Evolutionary conservation across 2,797 vertebrate species (phyloP), one percentile per base, ranked within the genome.

Genomic region (Parauchenoglanis punctatus): DNA sequence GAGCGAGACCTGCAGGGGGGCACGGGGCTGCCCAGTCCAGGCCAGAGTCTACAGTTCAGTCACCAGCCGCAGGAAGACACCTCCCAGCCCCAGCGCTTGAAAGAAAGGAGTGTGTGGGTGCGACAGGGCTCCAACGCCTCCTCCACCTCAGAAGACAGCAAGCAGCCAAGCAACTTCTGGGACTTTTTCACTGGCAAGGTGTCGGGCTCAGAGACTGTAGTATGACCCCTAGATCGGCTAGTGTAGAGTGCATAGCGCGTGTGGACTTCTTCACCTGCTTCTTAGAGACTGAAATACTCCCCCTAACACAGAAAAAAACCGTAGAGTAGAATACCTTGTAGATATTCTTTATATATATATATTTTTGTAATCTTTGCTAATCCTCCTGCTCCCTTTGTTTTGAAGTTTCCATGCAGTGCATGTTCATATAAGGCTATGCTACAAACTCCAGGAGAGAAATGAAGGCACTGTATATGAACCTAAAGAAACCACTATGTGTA

Each of bases 181-280:
- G 96, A 96, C 94, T 96, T 96, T 90, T 96, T 96, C 94, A 95
- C 95, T 0, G 95, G 96, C 87, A 96, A 96, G 89, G 92, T 93
- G 18, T 95, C 95, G 0, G 49, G 95, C 76, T 96, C 96, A 0
- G 96, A 96, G 93, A 96, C 96, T 4, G 91, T 96, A 92, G 96
- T 96, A 93, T 96, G 95, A 96, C 78, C 75, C 49, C 46, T 83
- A 81, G 86, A 65, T 72, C 20, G 46, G n/a, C 25, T 76, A 31
- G 44, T 80, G 65, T 76, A 85, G 87, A 87, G 49, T 52, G 59
- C 4, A 67, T 59, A 80, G 65, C 25, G 28, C 28, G 10, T 28
- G 63, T 65, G 80, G 35, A 83, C 46, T 85, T 85, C 23, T 7
- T 83, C 65, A 72, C 73, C 85, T 78, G 85, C 85, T 89, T 84